Percentiles rank a stretch among this genome's conserved stretches.
These are phyloP conservation scores for Tetranychus truncatus DNA, from an alignment of 2,888 invertebrate species.

Conservation along the genomic window DNA sequence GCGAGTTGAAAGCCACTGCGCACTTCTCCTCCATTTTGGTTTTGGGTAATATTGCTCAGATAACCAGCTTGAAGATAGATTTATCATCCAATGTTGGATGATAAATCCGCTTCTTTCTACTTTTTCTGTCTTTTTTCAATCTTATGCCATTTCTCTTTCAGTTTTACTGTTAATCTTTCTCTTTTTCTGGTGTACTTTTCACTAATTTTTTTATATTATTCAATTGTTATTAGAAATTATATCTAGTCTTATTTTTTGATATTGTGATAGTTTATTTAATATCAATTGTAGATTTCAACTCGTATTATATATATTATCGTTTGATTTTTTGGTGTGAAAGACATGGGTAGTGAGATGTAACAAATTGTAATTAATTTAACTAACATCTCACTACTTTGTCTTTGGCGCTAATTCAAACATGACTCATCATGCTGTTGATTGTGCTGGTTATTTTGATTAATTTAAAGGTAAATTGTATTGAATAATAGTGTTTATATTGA, in stretches of 20 bases:
- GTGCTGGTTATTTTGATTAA: too few relatives aligned
- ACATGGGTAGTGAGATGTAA: slow-evolving; percentile 1
- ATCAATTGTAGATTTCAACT: background rate
- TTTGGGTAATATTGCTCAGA: too few relatives aligned
- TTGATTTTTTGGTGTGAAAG: background rate
- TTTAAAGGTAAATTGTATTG: background rate
- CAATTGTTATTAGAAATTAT: background rate
- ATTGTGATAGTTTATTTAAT: background rate
- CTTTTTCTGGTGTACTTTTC: background rate
- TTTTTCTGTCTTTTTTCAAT: background rate
- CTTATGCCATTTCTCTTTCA: background rate
- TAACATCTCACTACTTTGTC: slow-evolving; percentile 1
- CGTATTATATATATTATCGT: background rate
- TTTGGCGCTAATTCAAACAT: slow-evolving; percentile 1
- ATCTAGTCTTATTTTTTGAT: background rate
- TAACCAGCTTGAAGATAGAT: too few relatives aligned
- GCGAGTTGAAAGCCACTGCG: background rate
- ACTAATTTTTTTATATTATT: background rate
- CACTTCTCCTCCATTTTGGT: background rate
- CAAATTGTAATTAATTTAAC: background rate
- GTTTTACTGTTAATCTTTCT: background rate
- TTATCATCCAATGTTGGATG: too few relatives aligned
- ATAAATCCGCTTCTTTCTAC: background rate
- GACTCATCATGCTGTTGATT: background rate
- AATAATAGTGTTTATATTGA: background rate